Evolutionary conservation across 1,140 invertebrate genomes (phyloP), one percentile per base, ranked within the genome.

Genomic region (Drosophila tropicalis): DNA sequence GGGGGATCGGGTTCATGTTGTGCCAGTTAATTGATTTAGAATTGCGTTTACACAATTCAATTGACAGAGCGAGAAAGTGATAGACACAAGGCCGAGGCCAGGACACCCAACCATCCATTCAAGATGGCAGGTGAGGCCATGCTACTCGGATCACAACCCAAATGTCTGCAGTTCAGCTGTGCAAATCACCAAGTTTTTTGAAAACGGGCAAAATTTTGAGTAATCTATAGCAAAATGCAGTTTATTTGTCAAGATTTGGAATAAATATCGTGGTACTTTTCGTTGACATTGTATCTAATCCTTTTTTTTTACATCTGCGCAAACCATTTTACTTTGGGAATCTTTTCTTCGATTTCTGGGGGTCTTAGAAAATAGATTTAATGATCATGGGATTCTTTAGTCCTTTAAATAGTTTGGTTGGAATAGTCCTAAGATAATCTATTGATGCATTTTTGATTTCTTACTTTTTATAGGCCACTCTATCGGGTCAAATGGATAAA

Each of bases 401-500:
- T n/a, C n/a, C n/a, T 22, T 22, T 3, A 22, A 22, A 22, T 22
- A 3, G 3, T 22, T 1, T 22, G 5, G 4, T 29, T 29, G 29
- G 1, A 29, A 29, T 1, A 29, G 29, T 29, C 5, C 25, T 29
- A 29, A 5, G 5, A 29, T 29, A 29, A 22, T n/a, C 1, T 1
- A 10, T 55, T 29, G 29, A 17, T 10, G 10, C 39, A 0, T 40
- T 40, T 58, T 19, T 7, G 25, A 6, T 12, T 9, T 5, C 15
- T 15, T 1, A 1, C 15, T 22, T 2, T 51, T 51, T 40, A 19
- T 58, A 92, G 91, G 75, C 87, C 62, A 81, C 90, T 7, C 81
- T 91, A n/a, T 74, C 79, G 1, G 85, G 90, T 3, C 91, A 92
- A 70, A 92, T 92, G 90, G 91, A 92, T 69, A 92, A 92, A 51